Evolutionary conservation across 1,140 invertebrate species (phyloP), one percentile per base, ranked within the genome.

Genomic region (Saxidomus purpurata): DNA sequence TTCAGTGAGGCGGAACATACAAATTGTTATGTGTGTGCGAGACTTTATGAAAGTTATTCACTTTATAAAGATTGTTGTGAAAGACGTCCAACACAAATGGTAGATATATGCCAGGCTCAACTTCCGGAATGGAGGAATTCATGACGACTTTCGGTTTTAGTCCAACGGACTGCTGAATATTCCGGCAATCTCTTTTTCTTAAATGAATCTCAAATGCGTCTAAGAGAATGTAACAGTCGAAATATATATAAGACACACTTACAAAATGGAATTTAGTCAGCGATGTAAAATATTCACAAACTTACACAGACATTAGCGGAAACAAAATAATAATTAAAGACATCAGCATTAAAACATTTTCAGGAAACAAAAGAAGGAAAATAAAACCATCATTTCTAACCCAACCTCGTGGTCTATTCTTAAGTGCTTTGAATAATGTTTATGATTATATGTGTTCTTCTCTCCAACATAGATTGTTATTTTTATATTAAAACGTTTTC

Each of bases 11-110:
- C 0, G n/a, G 69, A 76, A 47, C 85, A 79, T 31, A 79, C 69
- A 43, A 76, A 79, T n/a, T 87, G 85, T 34, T 87, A 87, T 34
- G 36, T 76, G 19, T 87, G 85, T 79, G 85, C 85, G 15, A 59
- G 85, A 76, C 85, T 87, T 31, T 87, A 87, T 79, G 22, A 25
- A 47, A 87, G 85, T 63, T 63, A 71, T 43, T 13, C 31, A 2
- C 85, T 87, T 38, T 87, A 79, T 59, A 79, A 49, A 31, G 74
- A 87, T 22, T 87, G 85, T 67, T 87, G 85, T 79, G 40, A 86
- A 1, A 13, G 83, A 34, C 36, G n/a, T 55, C 28, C 47, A 22
- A 71, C 83, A n/a, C 17, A 17, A 36, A 55, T 86, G 83, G 83
- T 76, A 25, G 61, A 67, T 49, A 40, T 83, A 47, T 83, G 81